phyloP scores from a whole-genome alignment of 1,140 invertebrate species.

The Dendrolimus punctatus region DNA sequence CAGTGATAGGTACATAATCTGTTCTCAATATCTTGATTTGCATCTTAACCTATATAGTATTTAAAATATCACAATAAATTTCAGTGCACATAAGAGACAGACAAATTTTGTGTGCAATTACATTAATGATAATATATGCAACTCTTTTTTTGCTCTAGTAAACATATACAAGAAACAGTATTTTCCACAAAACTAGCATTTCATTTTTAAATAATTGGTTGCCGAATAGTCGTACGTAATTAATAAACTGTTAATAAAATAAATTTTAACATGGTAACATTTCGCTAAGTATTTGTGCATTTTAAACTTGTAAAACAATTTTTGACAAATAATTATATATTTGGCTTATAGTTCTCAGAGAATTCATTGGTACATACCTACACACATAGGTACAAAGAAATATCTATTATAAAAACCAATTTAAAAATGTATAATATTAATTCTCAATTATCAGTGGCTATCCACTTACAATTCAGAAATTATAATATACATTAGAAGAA shows the following conservation, averaged over 20 bases:
- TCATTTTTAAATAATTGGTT: slow-evolving; percentile 12
- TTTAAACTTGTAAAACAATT: too few relatives aligned
- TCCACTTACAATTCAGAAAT: too few relatives aligned
- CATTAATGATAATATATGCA: slow-evolving; percentile 29
- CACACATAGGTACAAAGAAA: too few relatives aligned
- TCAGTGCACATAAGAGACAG: slow-evolving; percentile 70
- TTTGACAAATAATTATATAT: too few relatives aligned
- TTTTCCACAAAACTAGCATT: slow-evolving; percentile 17
- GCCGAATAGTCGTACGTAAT: slow-evolving; percentile 14
- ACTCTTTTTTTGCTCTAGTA: slow-evolving; percentile 40
- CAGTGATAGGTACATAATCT: slow-evolving; percentile 59
- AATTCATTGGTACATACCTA: slow-evolving; percentile 20
- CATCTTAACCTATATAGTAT: slow-evolving; percentile 64
- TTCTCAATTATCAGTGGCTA: too few relatives aligned
- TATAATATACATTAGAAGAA: too few relatives aligned
- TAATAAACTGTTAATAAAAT: background rate
- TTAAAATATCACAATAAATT: slow-evolving; percentile 73
- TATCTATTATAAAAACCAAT: too few relatives aligned
- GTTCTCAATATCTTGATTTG: slow-evolving; percentile 61
- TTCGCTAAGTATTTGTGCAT: too few relatives aligned
- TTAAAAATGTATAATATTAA: too few relatives aligned
- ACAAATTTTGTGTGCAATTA: slow-evolving; percentile 71
- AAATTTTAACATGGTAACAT: too few relatives aligned
- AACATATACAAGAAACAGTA: slow-evolving; percentile 37
- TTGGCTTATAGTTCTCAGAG: slow-evolving; percentile 8